Base-by-base conservation (phyloP, 2,797 vertebrate species). In the Sciurus vulgaris region DNA sequence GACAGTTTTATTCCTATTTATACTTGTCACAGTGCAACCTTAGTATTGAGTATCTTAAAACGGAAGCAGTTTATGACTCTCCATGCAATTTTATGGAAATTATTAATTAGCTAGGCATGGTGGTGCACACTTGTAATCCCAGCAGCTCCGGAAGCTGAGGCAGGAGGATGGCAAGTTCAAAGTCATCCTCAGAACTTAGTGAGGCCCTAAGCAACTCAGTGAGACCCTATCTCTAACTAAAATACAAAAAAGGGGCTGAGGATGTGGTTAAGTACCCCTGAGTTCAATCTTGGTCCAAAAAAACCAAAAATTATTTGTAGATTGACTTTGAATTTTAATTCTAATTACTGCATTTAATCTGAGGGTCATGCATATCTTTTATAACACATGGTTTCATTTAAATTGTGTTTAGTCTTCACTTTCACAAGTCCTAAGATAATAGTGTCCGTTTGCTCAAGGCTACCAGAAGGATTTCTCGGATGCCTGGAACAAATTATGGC, bases 291-390 rank as follows among this genome's bases (percentile, higher is more conserved):
- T 7, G 7, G 54, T 56, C 20, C 54, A 56, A 56, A 22, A 56
- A 8, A 22, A 56, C 4, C 6, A 44, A 44, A 44, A 44, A 44
- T 44, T 67, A 65, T 28, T 84, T 24, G 79, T 41, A 56, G 56
- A 86, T 67, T 84, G 63, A 13, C 65, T 93, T 87, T 56, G 44
- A 94, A 89, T 96, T 93, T 35, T 35, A 69, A 9, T 86, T 77
- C 69, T 94, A 91, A 78, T 84, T 30, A 65, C 26, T 79, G 24
- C 49, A 35, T 83, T 74, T 81, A 38, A 82, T 20, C 30, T 72
- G 54, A 51, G n/a, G 22, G 49, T 86, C 35, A 61, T 69, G 30
- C 6, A 85, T 26, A 65, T 51, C 28, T 91, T 86, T 87, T 84
- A 84, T 13, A 47, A 87, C 7, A 74, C 7, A 69, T 41, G 4